A percentile compares a stretch with the other conserved stretches of the same genome.
Conservation (phyloP, 2,797 vertebrate species). For the Sandelia bainsii region DNA sequence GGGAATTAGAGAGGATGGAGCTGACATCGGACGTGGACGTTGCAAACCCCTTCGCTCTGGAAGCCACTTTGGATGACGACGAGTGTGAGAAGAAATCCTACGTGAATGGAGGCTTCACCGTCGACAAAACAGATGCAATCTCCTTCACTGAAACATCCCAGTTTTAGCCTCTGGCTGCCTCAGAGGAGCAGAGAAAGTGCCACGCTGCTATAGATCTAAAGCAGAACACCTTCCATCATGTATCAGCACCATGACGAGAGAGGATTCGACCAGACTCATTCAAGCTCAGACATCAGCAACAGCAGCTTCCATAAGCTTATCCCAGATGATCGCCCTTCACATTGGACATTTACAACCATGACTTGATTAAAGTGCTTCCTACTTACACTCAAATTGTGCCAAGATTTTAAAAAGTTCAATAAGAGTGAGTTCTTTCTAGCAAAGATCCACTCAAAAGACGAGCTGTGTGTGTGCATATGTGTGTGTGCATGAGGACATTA, state of each 20-base stretch:
- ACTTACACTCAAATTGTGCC: conserved; percentile 73
- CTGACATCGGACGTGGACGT: conserved; percentile 92
- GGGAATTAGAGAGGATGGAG: conserved; percentile 93
- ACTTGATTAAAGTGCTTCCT: conserved; percentile 83
- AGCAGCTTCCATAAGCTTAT: conserved; percentile 71
- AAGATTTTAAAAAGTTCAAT: conserved; percentile 69
- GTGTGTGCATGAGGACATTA: conserved; percentile 21
- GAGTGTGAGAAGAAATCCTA: conserved; percentile 95
- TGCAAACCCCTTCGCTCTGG: conserved; percentile 94
- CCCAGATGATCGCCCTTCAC: conserved; percentile 54
- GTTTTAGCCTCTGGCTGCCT: conserved; percentile 85
- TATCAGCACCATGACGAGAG: conserved; percentile 68
- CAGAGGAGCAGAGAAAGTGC: conserved; percentile 57
- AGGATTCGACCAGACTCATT: conserved; percentile 57
- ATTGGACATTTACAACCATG: conserved; percentile 54
- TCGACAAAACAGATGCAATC: conserved; percentile 96
- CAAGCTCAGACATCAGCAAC: conserved; percentile 77
- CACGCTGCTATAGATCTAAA: conserved; percentile 52
- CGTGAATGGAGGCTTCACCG: conserved; percentile 94
- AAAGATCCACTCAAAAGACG: conserved; percentile 39
- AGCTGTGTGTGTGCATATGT: conserved; percentile 28
- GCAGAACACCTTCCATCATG: conserved; percentile 43
- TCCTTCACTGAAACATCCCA: conserved; percentile 98
- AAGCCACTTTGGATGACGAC: conserved; percentile 88
- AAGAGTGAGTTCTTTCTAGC: conserved; percentile 40